phyloP scores from a whole-genome alignment of 2,113 vertebrate species.

The Sebastes fasciatus region DNA sequence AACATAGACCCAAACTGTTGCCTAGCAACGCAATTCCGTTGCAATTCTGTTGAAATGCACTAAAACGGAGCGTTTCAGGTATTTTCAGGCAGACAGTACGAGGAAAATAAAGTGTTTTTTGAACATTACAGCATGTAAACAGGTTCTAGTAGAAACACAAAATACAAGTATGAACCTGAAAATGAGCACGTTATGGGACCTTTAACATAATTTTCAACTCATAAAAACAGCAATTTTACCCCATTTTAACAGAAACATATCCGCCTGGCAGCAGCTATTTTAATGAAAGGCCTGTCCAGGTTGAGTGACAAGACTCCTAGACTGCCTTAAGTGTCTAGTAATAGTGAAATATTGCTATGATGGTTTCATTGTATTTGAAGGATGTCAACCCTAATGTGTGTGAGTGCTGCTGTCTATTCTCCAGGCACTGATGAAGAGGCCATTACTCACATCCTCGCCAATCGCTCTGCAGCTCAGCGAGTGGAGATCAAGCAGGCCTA shows the following conservation, averaged over 20 bases:
- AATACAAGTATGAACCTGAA: too few species aligned
- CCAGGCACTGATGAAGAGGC: constrained; percentile 85
- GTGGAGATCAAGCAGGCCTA: constrained; percentile 85
- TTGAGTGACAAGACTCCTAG: neutral
- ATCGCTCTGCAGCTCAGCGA: constrained; percentile 82
- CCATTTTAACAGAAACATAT: neutral
- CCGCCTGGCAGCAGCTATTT: neutral
- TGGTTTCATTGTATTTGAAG: neutral
- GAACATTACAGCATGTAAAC: too few species aligned
- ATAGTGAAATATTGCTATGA: neutral
- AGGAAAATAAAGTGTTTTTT: too few species aligned
- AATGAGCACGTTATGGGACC: too few species aligned
- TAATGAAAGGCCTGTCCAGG: neutral
- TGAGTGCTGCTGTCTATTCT: neutral
- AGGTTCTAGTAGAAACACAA: too few species aligned
- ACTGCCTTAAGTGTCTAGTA: neutral
- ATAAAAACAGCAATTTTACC: neutral
- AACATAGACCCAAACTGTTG: too few species aligned
- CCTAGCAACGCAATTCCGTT: too few species aligned
- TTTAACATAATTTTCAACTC: neutral
- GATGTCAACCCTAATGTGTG: neutral
- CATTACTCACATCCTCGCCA: constrained; percentile 84
- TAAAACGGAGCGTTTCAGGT: too few species aligned
- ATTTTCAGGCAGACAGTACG: too few species aligned
- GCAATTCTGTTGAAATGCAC: too few species aligned